Conservation (phyloP, 2,113 vertebrate genomes). For the Gasterosteus nipponicus region DNA sequence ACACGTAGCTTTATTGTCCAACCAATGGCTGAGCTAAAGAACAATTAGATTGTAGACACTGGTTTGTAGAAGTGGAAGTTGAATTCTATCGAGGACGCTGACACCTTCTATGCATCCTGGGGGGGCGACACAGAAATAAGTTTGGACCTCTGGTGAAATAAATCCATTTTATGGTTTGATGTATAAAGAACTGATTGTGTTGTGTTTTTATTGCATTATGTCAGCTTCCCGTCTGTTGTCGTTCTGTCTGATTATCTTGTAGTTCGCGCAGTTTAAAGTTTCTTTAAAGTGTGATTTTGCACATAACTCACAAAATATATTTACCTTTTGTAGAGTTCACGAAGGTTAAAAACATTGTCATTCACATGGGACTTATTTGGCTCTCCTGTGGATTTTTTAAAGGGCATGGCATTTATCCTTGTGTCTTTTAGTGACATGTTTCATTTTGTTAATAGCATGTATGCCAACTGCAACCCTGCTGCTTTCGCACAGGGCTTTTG, state of each 20-base stretch:
- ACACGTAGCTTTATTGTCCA: conserved; percentile 43
- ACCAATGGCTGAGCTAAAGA: conserved; percentile 43
- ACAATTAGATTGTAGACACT: conserved; percentile 55
- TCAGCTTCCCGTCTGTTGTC: not conserved
- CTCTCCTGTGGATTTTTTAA: not conserved
- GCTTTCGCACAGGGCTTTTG: too few relatives aligned
- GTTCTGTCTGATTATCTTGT: not conserved
- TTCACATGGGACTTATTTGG: not conserved
- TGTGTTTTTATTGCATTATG: conserved; percentile 37
- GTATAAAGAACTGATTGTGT: conserved; percentile 56
- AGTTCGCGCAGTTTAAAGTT: too few relatives aligned
- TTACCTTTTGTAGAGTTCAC: too few relatives aligned
- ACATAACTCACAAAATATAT: not conserved
- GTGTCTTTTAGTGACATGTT: too few relatives aligned
- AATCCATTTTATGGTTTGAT: conserved; percentile 81
- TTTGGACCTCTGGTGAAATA: conserved; percentile 80
- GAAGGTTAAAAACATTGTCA: not conserved
- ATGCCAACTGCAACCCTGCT: too few relatives aligned
- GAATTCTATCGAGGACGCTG: conserved; percentile 51
- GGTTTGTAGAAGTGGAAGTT: conserved; percentile 62
- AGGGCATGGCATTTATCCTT: too few relatives aligned
- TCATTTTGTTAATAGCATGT: too few relatives aligned
- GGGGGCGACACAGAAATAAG: conserved; percentile 66
- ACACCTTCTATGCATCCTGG: conserved; percentile 74
- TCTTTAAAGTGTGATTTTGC: too few relatives aligned